Evolutionary conservation across 1,140 invertebrate genomes (phyloP), one percentile per base, ranked within the genome.

Genomic region (Neodiprion lecontei): DNA sequence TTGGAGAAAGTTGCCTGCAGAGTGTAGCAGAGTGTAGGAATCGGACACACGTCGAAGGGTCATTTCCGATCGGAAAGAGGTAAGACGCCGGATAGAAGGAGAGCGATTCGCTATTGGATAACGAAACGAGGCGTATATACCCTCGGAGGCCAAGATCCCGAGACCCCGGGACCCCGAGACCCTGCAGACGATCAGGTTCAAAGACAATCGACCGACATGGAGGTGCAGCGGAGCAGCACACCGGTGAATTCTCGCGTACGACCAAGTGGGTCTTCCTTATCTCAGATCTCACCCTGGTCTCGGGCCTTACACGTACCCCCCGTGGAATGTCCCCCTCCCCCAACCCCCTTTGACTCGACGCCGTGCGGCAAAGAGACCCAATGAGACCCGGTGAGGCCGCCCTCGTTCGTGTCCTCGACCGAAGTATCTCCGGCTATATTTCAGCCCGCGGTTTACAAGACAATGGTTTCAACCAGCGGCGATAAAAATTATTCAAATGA

Each of bases 401-500:
- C 75, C 78, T 76, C 79, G 75, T 82, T 61, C 53, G 53, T 61
- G 53, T 61, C 53, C 53, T 61, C 53, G 53, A 17, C 53, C 53
- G 53, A 61, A 61, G 78, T 85, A 85, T 85, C 83, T 84, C 72
- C 76, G 74, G 81, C 79, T 75, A 84, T 85, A 84, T 83, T 84
- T 85, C 78, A 84, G 77, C 10, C 75, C 77, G 81, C 78, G 77
- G 79, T 83, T 84, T 83, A 85, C 83, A 85, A 85, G 83, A 85
- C 83, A 85, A 85, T 85, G 83, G 81, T 83, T 85, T 84, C 83
- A 85, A 76, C 77, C 78, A 78, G 77, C 72, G 75, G 79, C 81
- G 82, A 85, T 81, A 84, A 83, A 84, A 84, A 84, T 84, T 85
- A 85, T 84, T 85, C 79, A 82, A 85, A 85, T 83, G 77, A 79